phyloP scores from a whole-genome alignment of 2,888 invertebrate genomes.

The Tillus elongatus region DNA sequence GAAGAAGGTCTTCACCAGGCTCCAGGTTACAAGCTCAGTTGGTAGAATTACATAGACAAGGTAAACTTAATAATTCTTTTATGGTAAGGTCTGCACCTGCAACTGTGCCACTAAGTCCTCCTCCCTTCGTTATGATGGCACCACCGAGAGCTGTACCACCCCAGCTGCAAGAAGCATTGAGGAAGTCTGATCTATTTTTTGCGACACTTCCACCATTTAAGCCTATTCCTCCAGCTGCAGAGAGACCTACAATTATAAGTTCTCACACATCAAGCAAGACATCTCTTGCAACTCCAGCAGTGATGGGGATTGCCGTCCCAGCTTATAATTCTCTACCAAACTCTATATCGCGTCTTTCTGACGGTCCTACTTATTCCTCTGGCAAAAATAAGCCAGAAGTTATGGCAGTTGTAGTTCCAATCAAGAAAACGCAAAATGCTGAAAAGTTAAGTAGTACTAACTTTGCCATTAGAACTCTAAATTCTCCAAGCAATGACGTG shows the following conservation, averaged over 20 bases:
- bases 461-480: conserved; percentile 32
- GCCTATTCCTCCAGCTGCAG: conserved; percentile 59
- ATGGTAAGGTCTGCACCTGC: background rate
- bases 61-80: conserved; percentile 6
- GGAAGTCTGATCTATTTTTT: conserved; percentile 1
- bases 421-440: conserved; percentile 23
- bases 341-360: conserved; percentile 50
- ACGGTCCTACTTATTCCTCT: conserved; percentile 27
- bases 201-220: conserved; percentile 66
- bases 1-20: conserved; percentile 47
- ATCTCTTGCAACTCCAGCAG: conserved; percentile 38
- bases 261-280: conserved; percentile 21
- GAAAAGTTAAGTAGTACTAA: conserved; percentile 33
- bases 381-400: conserved; percentile 25
- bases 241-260: conserved; percentile 40
- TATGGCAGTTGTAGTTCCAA: conserved; percentile 33
- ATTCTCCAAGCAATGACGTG: conserved; percentile 27
- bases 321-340: conserved; percentile 48
- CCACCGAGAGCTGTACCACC: background rate
- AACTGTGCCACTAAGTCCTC: background rate
- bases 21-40: conserved; percentile 34
- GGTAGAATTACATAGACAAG: conserved; percentile 26
- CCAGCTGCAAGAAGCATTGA: background rate
- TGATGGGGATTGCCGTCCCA: conserved; percentile 43
- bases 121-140: background rate